phyloP scores from a whole-genome alignment of 1,140 invertebrate species.

The Venturia canescens region DNA sequence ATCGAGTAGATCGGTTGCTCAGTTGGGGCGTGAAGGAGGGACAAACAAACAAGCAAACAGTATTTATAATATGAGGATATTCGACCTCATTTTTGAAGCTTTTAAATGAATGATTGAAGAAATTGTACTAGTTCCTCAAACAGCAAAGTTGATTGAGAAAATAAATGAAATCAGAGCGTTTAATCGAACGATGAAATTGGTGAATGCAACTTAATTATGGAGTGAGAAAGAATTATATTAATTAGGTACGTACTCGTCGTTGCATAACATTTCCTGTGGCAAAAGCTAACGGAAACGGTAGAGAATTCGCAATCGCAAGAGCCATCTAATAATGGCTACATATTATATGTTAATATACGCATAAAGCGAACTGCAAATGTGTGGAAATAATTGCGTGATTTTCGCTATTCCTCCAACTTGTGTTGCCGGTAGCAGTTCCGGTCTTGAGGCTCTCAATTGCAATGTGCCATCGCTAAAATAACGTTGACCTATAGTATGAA shows the following conservation, averaged over 20 bases:
- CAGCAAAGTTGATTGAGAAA: no score
- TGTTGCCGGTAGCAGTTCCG: neutral
- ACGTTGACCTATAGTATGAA: neutral
- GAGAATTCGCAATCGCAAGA: conserved; percentile 7
- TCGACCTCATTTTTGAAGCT: no score
- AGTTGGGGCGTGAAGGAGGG: no score
- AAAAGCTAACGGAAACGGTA: neutral
- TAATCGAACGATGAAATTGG: no score
- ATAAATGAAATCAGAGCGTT: no score
- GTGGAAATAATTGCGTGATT: conserved; percentile 15
- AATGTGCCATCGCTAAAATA: neutral
- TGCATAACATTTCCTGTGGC: neutral
- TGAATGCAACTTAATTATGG: neutral
- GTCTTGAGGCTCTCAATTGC: conserved; percentile 7
- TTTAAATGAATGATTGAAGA: no score
- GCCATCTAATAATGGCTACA: neutral
- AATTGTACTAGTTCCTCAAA: no score
- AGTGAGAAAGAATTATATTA: neutral
- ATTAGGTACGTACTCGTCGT: neutral
- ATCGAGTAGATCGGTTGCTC: no score
- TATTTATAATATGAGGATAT: no score
- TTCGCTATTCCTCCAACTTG: neutral
- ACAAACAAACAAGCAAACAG: no score
- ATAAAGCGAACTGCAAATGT: neutral
- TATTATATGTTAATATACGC: neutral